Percentiles rank a stretch among this genome's conserved stretches.
Conservation (phyloP, 2,888 invertebrate genomes). For the Lochmaea crataegi region DNA sequence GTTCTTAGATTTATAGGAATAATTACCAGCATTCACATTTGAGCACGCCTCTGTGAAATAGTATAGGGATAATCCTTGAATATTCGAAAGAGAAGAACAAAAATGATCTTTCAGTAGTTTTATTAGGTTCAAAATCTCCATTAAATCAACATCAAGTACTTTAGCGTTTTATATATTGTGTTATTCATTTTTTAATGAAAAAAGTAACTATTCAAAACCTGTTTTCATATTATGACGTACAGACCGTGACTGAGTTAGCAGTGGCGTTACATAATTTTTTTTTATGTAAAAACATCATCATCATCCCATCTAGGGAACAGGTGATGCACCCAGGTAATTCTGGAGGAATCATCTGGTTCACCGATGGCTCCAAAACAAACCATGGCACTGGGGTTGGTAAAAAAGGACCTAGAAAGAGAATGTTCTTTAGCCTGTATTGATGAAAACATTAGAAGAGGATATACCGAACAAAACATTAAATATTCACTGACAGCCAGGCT, state of each 20-base stretch:
- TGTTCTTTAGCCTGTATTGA: too few relatives aligned
- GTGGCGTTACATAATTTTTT: not conserved
- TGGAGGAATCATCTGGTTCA: too few relatives aligned
- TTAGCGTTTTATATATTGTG: not conserved
- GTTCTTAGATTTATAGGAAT: too few relatives aligned
- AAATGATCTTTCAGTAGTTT: slow-evolving; percentile 4
- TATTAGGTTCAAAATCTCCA: not conserved
- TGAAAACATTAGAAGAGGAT: too few relatives aligned
- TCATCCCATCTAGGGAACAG: too few relatives aligned
- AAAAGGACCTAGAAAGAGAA: too few relatives aligned
- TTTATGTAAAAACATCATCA: too few relatives aligned
- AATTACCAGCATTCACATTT: not conserved
- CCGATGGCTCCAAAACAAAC: too few relatives aligned
- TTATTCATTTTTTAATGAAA: not conserved
- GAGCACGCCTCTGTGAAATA: not conserved
- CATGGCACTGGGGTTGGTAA: too few relatives aligned
- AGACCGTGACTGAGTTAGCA: not conserved
- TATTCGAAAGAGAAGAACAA: not conserved
- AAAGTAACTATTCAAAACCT: slow-evolving; percentile 6
- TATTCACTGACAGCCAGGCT: too few relatives aligned
- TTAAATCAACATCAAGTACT: slow-evolving; percentile 1
- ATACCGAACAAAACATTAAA: too few relatives aligned
- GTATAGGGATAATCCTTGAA: not conserved
- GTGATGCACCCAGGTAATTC: too few relatives aligned
- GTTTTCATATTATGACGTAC: not conserved